A percentile compares a stretch with the other conserved stretches of the same genome.
Conservation (phyloP, 2,888 invertebrate genomes). For the Acrocyrtus sp. region DNA sequence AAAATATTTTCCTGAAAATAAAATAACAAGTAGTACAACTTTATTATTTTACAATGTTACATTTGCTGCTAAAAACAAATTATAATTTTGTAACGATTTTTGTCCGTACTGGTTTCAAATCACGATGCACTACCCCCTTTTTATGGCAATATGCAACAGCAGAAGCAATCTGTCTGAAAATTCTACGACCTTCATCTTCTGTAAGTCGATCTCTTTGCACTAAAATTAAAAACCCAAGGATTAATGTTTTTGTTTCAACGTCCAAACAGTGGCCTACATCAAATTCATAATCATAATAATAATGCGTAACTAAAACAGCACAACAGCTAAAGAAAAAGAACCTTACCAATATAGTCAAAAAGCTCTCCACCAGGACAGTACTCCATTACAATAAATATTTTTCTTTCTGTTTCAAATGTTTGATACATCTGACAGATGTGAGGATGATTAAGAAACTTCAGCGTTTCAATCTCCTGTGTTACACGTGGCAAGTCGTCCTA, state of each 20-base stretch:
- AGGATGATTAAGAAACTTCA: conserved; percentile 76
- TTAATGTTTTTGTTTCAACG: conserved; percentile 1
- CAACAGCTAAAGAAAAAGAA: too few species aligned
- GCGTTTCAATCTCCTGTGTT: conserved; percentile 77
- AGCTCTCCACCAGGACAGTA: conserved; percentile 86
- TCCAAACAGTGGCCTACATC: not conserved
- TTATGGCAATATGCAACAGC: conserved; percentile 82
- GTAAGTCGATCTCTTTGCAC: conserved; percentile 78
- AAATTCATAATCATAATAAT: too few species aligned
- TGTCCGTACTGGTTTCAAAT: conserved; percentile 80
- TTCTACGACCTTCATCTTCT: conserved; percentile 78
- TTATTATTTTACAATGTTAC: too few species aligned
- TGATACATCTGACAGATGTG: conserved; percentile 83
- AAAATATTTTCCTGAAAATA: conserved; percentile 78
- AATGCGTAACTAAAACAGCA: too few species aligned
- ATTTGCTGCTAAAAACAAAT: not conserved
- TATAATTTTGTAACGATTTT: not conserved
- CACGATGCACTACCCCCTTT: conserved; percentile 81
- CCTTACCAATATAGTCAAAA: conserved; percentile 79
- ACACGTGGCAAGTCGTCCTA: conserved; percentile 79
- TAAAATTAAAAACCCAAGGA: conserved; percentile 57
- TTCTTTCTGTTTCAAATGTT: conserved; percentile 79
- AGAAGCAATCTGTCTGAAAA: conserved; percentile 81
- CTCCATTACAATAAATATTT: conserved; percentile 83
- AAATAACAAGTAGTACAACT: too few species aligned